Base-by-base conservation (phyloP, 2,888 invertebrate species). In the Antheraea assamensis region DNA sequence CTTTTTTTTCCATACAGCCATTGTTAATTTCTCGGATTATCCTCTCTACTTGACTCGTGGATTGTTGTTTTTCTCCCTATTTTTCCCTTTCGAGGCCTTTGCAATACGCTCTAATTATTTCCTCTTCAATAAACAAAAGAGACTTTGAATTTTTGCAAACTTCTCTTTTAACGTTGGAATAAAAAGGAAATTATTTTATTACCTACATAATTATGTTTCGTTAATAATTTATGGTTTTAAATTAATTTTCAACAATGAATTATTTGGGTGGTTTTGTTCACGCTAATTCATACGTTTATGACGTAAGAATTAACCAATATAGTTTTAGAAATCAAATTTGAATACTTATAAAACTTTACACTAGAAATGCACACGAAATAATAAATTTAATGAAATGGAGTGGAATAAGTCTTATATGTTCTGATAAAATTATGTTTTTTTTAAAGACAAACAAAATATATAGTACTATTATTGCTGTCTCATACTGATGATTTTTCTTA, bases 21-120 rank as follows among this genome's bases (percentile, higher is more conserved):
- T 91, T 92, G 89, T 86, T 87, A 86, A 90, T 90, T 87, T 83
- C 88, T 84, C 80, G 89, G 88, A 90, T 92, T 90, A 92, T 91
- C 87, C 82, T 87, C 82, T 87, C 83, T 87, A 82, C 82, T 87
- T 90, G 91, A 90, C 91, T 92, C 90, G 90, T 88, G 87, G 88
- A 88, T 89, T 89, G 86, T 90, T 90, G 85, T 87, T 87, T 86
- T 86, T 86, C 83, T 79, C 81, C 81, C 78, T 81, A 81, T 86
- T 88, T 87, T 88, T 87, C 83, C 86, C 83, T 87, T 84, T 87
- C 82, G 81, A 77, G 85, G 83, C 81, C 85, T 80, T 87, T 85
- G 83, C 87, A 85, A 87, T 85, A 87, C 87, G 87, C 85, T 89
- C 90, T 92, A 92, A 92, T 92, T 93, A 92, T 92, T 92, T 92